Conservation (phyloP, 2,888 invertebrate species). For the Eucera pruinosa region DNA sequence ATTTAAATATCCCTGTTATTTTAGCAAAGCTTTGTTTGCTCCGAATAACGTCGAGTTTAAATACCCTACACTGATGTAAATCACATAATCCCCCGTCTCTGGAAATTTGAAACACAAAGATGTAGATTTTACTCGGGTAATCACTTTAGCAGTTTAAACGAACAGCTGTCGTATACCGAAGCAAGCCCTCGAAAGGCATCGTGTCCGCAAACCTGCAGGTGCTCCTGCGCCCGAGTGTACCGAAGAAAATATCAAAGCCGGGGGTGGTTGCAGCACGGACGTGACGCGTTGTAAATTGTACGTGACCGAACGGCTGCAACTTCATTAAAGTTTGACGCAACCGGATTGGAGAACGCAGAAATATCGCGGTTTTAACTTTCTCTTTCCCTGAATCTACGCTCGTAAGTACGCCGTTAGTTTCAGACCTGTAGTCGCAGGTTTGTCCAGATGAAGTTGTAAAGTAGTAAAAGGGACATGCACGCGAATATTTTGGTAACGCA, state of each 20-base stretch:
- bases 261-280: not conserved
- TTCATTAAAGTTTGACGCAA: conserved; percentile 50
- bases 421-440: conserved; percentile 20
- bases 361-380: not conserved
- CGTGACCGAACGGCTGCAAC: conserved; percentile 26
- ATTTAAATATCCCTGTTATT: no score
- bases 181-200: no score
- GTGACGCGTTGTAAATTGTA: conserved; percentile 29
- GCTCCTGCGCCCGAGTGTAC: not conserved
- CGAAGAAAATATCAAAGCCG: not conserved
- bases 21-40: no score
- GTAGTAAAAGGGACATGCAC: not conserved
- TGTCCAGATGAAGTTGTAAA: not conserved
- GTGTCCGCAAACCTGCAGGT: not conserved
- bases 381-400: conserved; percentile 14
- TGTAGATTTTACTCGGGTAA: no score
- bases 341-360: conserved; percentile 29
- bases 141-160: not conserved
- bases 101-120: no score
- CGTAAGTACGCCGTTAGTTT: conserved; percentile 25
- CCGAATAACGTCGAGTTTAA: no score
- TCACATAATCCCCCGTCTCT: no score
- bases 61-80: no score
- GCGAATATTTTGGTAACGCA: conserved; percentile 11
- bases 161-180: not conserved